Evolutionary conservation across 2,113 vertebrate genomes (phyloP).

Genomic region (Callorhinus ursinus): DNA sequence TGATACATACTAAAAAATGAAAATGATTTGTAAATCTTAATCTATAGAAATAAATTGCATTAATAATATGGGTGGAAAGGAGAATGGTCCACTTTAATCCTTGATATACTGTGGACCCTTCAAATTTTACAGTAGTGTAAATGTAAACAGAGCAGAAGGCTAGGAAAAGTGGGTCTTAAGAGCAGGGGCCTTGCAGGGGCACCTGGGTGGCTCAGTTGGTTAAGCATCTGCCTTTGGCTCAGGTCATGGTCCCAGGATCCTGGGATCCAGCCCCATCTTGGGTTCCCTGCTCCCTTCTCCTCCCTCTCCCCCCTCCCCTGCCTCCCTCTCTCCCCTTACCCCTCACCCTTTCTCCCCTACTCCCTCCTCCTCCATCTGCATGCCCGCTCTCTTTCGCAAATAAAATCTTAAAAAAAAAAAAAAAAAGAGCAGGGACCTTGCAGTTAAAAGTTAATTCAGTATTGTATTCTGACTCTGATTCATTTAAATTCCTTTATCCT

Average conservation of each 20-base stretch:
- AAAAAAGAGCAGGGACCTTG: background rate
- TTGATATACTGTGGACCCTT: background rate
- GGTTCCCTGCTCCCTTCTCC: background rate
- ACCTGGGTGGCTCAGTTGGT: background rate
- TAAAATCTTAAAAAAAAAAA: background rate
- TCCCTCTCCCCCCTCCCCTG: background rate
- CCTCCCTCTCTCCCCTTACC: no score
- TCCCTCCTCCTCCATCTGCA: no score
- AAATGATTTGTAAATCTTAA: background rate
- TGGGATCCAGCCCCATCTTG: background rate
- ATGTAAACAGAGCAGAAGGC: background rate
- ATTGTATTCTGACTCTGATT: background rate
- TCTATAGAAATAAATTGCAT: background rate
- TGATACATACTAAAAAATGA: background rate
- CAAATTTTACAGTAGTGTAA: background rate
- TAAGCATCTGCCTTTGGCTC: background rate
- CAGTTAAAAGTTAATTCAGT: constrained; percentile 21
- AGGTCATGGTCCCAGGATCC: background rate
- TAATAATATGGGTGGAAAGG: background rate
- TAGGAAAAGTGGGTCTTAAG: background rate
- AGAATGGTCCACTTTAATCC: background rate
- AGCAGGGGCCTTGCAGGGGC: background rate
- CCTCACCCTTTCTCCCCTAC: no score
- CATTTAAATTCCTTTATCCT: background rate
- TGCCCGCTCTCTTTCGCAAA: background rate